phyloP scores from a whole-genome alignment of 2,113 vertebrate species.

The Trogon surrucura region DNA sequence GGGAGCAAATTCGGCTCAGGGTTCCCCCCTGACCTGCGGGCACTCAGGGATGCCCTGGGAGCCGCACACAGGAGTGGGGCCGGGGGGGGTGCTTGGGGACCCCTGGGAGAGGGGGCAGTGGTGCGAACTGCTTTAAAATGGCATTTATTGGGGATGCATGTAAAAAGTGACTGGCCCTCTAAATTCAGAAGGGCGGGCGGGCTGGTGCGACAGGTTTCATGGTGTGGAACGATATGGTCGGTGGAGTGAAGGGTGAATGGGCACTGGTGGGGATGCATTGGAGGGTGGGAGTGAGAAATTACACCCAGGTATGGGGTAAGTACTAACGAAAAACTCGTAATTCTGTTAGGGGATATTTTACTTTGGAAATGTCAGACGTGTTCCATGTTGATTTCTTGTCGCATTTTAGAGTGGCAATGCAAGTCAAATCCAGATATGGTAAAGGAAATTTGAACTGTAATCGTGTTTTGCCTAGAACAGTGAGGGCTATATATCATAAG shows the following conservation, averaged over 20 bases:
- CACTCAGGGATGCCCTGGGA: rapidly evolving
- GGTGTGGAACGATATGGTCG: neutral
- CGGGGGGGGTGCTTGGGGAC: neutral
- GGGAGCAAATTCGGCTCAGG: neutral
- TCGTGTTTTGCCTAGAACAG: neutral
- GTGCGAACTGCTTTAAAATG: neutral
- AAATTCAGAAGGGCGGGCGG: rapidly evolving
- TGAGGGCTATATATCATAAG: neutral
- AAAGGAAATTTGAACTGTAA: neutral
- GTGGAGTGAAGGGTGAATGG: neutral
- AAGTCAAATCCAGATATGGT: neutral
- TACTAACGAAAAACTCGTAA: neutral
- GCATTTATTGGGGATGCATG: rapidly evolving
- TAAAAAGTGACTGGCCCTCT: neutral
- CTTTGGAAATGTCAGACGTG: neutral
- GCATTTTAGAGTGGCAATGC: neutral
- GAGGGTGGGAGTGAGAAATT: neutral
- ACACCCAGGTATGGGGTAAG: neutral
- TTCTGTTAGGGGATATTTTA: neutral
- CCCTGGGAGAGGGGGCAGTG: neutral
- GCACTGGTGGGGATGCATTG: neutral
- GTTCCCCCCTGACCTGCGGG: rapidly evolving
- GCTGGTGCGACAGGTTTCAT: neutral
- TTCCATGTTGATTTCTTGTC: neutral
- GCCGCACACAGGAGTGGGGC: neutral